Percentiles rank a stretch among this genome's conserved stretches.
Evolutionary conservation across 2,888 invertebrate species (phyloP).

Genomic region (Protonemura montana): DNA sequence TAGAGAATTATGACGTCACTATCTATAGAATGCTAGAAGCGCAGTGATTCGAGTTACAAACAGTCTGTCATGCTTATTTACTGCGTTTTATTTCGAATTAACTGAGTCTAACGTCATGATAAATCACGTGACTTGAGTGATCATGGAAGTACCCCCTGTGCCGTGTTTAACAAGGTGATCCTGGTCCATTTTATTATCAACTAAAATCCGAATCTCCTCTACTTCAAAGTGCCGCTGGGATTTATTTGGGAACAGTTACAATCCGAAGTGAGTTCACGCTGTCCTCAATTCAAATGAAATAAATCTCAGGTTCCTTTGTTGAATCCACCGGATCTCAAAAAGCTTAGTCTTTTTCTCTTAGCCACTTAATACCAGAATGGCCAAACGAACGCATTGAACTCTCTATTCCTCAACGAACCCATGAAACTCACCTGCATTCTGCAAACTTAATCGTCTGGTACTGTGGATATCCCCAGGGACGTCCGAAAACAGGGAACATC

Average conservation of each 20-base stretch:
- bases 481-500: constrained; percentile 31
- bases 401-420: neutral
- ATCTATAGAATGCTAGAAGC: neutral
- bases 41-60: neutral
- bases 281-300: neutral
- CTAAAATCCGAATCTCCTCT: neutral
- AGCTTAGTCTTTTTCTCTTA: neutral
- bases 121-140: neutral
- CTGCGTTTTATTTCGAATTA: neutral
- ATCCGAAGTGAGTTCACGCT: too few relatives aligned
- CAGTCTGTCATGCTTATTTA: neutral
- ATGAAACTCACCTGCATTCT: constrained; percentile 28
- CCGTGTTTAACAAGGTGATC: neutral
- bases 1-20: neutral
- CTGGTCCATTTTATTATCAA: neutral
- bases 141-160: neutral
- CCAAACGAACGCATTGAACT: neutral
- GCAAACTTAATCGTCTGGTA: constrained; percentile 32
- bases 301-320: neutral
- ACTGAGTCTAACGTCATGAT: neutral
- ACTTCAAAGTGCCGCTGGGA: neutral
- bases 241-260: neutral
- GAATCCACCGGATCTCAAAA: neutral
- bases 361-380: neutral
- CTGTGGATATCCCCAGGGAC: constrained; percentile 34